phyloP scores from a whole-genome alignment of 1,140 invertebrate genomes.

The Anadara kagoshimensis region DNA sequence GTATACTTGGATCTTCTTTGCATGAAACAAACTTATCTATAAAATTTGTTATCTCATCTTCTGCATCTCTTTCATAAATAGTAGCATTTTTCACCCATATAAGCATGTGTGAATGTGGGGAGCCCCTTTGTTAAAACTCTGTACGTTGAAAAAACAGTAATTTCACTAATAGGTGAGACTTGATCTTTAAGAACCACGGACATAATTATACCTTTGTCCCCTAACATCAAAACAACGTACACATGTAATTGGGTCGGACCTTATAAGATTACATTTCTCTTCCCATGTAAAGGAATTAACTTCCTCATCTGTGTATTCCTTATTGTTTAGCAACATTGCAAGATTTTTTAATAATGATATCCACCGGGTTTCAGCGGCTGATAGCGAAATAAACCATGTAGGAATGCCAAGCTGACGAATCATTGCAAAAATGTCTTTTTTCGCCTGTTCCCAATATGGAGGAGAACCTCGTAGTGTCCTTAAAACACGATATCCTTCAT shows the following conservation, averaged over 20 bases:
- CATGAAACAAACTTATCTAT: slow-evolving; percentile 6
- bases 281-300: slow-evolving; percentile 30
- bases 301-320: slow-evolving; percentile 31
- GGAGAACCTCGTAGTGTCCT: slow-evolving; percentile 14
- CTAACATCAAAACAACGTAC: slow-evolving; percentile 28
- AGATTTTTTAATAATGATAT: slow-evolving; percentile 24
- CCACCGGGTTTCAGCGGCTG: slow-evolving; percentile 38
- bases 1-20: neutral
- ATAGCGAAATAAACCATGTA: slow-evolving; percentile 35
- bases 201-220: slow-evolving; percentile 23
- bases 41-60: too few relatives aligned
- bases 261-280: slow-evolving; percentile 23
- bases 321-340: slow-evolving; percentile 15
- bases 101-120: slow-evolving; percentile 73
- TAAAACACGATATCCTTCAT: neutral
- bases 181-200: slow-evolving; percentile 6
- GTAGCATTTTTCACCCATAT: too few relatives aligned
- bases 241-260: slow-evolving; percentile 37
- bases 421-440: slow-evolving; percentile 45
- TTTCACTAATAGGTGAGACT: slow-evolving; percentile 28
- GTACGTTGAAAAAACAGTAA: slow-evolving; percentile 58
- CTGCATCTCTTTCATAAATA: too few relatives aligned
- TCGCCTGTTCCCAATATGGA: slow-evolving; percentile 35
- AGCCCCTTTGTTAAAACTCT: slow-evolving; percentile 68
- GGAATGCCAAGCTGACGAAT: slow-evolving; percentile 38